These are phyloP conservation scores for human DNA, from an alignment of 2,113 vertebrate genomes.

Conservation along the genomic window GRCh38 chr12:26032001-26032500, in stretches of 20 bases:
- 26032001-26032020: background rate
- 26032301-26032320: background rate
- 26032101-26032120: conserved; percentile 4
- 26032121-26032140: background rate
- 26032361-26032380: conserved; percentile 13
- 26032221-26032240: background rate
- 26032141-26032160: background rate
- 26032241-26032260: background rate
- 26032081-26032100: conserved; percentile 3
- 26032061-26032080: background rate
- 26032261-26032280: background rate
- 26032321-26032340: background rate
- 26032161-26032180: background rate
- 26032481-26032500: background rate
- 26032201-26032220: background rate
- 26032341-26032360: conserved; percentile 14
- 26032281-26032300: background rate
- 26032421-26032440: background rate
- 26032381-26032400: conserved; percentile 2
- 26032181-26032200: background rate
- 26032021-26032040: background rate
- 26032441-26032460: background rate
- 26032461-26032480: background rate
- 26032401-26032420: background rate
- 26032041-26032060: background rate